These are phyloP conservation scores for Holothuria leucospilota DNA, from an alignment of 53 echinoderm and acorn worm genomes.

Conservation along the genomic window DNA sequence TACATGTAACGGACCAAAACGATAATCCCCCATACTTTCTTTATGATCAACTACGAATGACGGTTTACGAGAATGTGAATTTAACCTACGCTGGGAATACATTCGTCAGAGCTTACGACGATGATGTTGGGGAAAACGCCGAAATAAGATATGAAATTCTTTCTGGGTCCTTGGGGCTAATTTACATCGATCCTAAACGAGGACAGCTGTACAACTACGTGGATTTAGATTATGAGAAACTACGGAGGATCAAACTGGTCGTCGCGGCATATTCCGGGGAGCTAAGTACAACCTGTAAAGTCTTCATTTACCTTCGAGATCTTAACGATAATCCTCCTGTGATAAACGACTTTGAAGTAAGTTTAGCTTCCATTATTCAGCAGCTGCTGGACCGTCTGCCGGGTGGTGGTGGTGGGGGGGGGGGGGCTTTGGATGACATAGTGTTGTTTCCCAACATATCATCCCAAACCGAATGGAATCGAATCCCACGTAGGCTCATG, in stretches of 20 bases:
- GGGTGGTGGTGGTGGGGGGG: too few relatives aligned
- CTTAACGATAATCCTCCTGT: slow-evolving; percentile 83
- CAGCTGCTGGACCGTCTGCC: too few relatives aligned
- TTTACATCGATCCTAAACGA: slow-evolving; percentile 67
- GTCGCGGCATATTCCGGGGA: slow-evolving; percentile 82
- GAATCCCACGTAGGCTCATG: too few relatives aligned
- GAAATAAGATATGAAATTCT: slow-evolving; percentile 69
- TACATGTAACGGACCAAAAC: slow-evolving; percentile 71
- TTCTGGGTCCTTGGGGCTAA: slow-evolving; percentile 66
- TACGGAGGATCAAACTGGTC: slow-evolving; percentile 76
- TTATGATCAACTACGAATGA: slow-evolving; percentile 81
- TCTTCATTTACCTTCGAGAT: slow-evolving; percentile 78
- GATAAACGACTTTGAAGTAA: slow-evolving; percentile 81
- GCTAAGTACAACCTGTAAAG: slow-evolving; percentile 73
- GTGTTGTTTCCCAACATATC: too few relatives aligned
- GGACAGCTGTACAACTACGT: slow-evolving; percentile 75
- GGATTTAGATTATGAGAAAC: slow-evolving; percentile 82
- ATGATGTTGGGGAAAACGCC: slow-evolving; percentile 79
- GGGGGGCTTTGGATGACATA: too few relatives aligned
- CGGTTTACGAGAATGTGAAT: slow-evolving; percentile 83
- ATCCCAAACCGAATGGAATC: too few relatives aligned
- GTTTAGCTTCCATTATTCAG: background rate
- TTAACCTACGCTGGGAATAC: slow-evolving; percentile 65
- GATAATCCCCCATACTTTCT: slow-evolving; percentile 91
- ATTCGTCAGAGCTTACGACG: slow-evolving; percentile 73